Percentiles rank a stretch among this genome's conserved stretches.
phyloP scores from a whole-genome alignment of 2,113 vertebrate species.

The Leptosomus discolor region DNA sequence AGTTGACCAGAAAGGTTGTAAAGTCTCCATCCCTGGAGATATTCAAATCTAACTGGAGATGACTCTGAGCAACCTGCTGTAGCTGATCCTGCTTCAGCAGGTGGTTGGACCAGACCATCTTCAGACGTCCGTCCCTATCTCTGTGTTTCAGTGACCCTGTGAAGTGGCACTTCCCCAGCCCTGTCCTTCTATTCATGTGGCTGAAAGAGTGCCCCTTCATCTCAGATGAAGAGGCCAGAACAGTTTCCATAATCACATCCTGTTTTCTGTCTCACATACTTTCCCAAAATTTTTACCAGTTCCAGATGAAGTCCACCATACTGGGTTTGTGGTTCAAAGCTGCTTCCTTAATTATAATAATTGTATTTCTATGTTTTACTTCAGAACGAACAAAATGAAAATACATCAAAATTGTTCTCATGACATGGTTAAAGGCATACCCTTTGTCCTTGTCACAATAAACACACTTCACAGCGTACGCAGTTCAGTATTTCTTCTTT shows the following conservation, averaged over 20 bases:
- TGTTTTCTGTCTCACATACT: not conserved
- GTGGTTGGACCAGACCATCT: not conserved
- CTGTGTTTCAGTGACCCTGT: not conserved
- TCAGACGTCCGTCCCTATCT: not conserved
- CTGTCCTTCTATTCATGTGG: not conserved
- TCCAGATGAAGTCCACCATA: not conserved
- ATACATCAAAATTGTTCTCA: not conserved
- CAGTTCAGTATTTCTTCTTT: not conserved
- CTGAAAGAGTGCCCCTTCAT: not conserved
- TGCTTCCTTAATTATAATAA: not conserved
- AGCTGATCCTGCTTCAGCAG: not conserved
- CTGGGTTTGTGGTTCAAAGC: not conserved
- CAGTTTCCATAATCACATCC: not conserved
- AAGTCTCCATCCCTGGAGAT: not conserved
- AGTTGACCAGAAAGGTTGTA: not conserved
- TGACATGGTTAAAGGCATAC: not conserved
- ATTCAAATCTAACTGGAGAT: not conserved
- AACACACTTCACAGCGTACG: not conserved
- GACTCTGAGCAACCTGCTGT: not conserved
- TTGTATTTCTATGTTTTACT: not conserved
- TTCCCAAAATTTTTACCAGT: not conserved
- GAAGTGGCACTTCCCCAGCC: not conserved
- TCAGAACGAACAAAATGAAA: not conserved
- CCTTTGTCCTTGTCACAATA: not conserved
- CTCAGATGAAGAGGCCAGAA: not conserved